Evolutionary conservation across 2,797 vertebrate species (phyloP), one percentile per base, ranked within the genome.

Genomic region (Steatocranus sp.): DNA sequence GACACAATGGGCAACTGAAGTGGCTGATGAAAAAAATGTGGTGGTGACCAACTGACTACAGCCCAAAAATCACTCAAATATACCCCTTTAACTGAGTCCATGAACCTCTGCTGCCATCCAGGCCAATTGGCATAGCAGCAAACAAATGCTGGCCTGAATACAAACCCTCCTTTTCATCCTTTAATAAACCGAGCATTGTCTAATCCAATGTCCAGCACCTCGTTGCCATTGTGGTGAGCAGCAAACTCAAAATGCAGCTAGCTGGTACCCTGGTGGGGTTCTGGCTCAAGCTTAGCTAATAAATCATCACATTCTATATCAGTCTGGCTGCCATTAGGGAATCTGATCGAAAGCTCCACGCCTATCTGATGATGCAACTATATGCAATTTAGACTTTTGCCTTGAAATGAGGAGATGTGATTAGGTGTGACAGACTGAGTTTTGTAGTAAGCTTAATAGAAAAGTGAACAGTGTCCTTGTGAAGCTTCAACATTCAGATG

Each of bases 101-200:
- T 23, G 36, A 2, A 63, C 32, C 32, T 36, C 32, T 63, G 32
- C n/a, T 41, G 61, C 61, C 36, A 41, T 15, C 61, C 36, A 25
- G 36, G 63, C 63, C 34, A 66, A 66, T 6, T 41, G 61, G n/a
- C 34, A 66, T 66, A 23, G 58, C 58, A 66, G 34, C 34, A 66
- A 9, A 14, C 12, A 0, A 2, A 17, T 41, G 20, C 36, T 41
- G 63, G 20, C 12, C 63, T 20, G 7, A 41, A 41, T 41, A 41
- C n/a, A 41, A 68, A 68, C 36, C 63, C 20, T 68, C 36, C 36
- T 68, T 10, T 68, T 41, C 63, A 68, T 68, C 36, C 36, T 68
- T 41, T 25, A 9, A 68, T 68, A 68, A 43, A 43, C 0, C 5
- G 8, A 0, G 0, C 36, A 43, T 43, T 68, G 36, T 43, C 63